Base-by-base conservation (phyloP, 2,113 vertebrate species). In the Chrysemys picta region DNA sequence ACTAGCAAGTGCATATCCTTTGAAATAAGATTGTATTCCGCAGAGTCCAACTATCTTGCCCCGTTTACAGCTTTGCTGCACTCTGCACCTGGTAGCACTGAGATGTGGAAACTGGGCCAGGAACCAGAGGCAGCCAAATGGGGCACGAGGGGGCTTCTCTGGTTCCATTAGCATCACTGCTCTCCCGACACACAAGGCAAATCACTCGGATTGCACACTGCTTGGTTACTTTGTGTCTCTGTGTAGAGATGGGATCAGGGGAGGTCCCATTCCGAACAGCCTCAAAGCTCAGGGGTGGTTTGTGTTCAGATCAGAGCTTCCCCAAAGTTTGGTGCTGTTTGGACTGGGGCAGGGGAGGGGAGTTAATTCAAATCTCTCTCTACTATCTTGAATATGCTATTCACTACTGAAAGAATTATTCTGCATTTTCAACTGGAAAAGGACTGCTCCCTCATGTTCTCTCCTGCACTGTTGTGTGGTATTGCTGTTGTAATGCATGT, bases 381-480 rank as follows among this genome's bases (percentile, higher is more conserved):
- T 45, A 12, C 22, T 25, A 27, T 65, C 31, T 24, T 79, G 53
- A 94, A 84, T 25, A 47, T 80, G 54, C n/a, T 65, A 47, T 1
- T 91, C 90, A 86, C 52, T 25, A 85, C 89, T 50, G 79, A 81
- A 91, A 85, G 83, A 47, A 86, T 91, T 72, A 79, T 95, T 94
- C 89, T 88, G 85, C 90, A 65, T 2, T 0, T 92, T 88, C 89
- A 93, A 25, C 93, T 96, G 85, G 81, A 93, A 79, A 92, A 92
- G 90, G 53, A 88, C 89, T 94, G 56, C 78, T 91, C 92, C 83
- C 87, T 80, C 53, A 35, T 31, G 52, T 38, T 53, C 75, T 45
- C 21, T 76, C 75, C 75, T 47, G 42, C 38, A 76, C 42, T 45
- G 11, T 3, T 45, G 24, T 47, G 24, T 27, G 11, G 42, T 24